Base-by-base conservation (phyloP, 64 coral and sea anemone genomes). In the Trachythela sp. region DNA sequence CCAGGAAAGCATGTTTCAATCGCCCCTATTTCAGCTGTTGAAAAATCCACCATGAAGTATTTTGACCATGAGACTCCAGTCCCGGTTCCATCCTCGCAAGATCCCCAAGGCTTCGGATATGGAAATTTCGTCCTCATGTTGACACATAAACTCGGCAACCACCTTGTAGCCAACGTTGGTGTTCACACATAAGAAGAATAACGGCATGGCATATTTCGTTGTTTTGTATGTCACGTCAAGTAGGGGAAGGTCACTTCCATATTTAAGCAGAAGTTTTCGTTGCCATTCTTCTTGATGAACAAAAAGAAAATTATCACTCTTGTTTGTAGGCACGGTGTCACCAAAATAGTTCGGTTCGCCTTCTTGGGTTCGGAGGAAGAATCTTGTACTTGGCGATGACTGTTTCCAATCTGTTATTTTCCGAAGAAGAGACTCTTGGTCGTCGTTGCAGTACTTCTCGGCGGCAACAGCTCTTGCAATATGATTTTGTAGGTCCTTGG, bases 11-110 rank as follows among this genome's bases (percentile, higher is more conserved):
- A 84, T 42, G 76, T 54, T 86, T 90, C 92, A 24, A 83, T 87
- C 24, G 92, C 92, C 13, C 85, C 88, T 40, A 94, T 90, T 88
- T 94, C 92, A 24, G 88, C 85, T 11, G 49, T 36, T 17, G 85
- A 77, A 40, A 77, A 87, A 68, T 90, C 88, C 9, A 94, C 84
- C 88, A 94, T 94, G 67, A 89, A 89, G 39, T 90, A 94, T n/a
- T 83, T 83, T 26, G 84, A n/a, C n/a, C n/a, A n/a, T n/a, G n/a
- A n/a, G 88, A 41, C 51, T 87, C 92, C 88, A 94, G 26, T 40
- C 41, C 10, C 84, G 51, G 86, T 94, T 94, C 67, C 85, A 94
- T 80, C 14, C 31, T 30, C 30, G 31, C 37, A 80, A 40, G 37
- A 80, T 80, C 15, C 75, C 75, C 31, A 80, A 40, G 31, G 75